These are phyloP conservation scores for Mythimna lalbum DNA, from an alignment of 2,888 invertebrate species.

Conservation along the genomic window DNA sequence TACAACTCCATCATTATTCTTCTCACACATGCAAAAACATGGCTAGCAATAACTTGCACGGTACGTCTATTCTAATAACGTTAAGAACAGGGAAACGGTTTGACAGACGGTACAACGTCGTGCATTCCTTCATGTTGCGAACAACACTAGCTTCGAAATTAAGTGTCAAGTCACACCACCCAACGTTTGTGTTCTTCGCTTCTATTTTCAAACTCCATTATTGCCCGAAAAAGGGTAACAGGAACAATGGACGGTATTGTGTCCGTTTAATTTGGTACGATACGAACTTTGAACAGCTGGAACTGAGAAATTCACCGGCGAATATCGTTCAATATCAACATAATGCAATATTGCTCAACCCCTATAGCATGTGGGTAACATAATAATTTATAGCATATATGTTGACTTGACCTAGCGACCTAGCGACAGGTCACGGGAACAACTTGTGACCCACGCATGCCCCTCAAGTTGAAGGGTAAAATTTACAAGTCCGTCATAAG, in stretches of 20 bases:
- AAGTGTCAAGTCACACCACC: slow-evolving; percentile 74
- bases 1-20: slow-evolving; percentile 18
- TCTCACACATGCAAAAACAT: slow-evolving; percentile 1
- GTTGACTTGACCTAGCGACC: too few species aligned
- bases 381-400: too few species aligned
- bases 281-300: slow-evolving; percentile 69
- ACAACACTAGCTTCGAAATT: slow-evolving; percentile 70
- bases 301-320: slow-evolving; percentile 57
- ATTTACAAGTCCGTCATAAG: too few species aligned
- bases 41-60: slow-evolving; percentile 20
- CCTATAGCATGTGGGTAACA: too few species aligned
- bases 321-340: slow-evolving; percentile 25
- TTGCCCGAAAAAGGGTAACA: slow-evolving; percentile 72
- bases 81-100: slow-evolving; percentile 38
- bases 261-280: slow-evolving; percentile 75
- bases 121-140: slow-evolving; percentile 56
- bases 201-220: slow-evolving; percentile 72
- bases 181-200: slow-evolving; percentile 69
- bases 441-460: too few species aligned
- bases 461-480: too few species aligned
- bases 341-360: too few species aligned
- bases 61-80: slow-evolving; percentile 34
- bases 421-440: too few species aligned
- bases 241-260: slow-evolving; percentile 66
- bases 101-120: slow-evolving; percentile 20